Evolutionary conservation across 2,888 invertebrate species (phyloP).

Genomic region (Neelides folsomi): DNA sequence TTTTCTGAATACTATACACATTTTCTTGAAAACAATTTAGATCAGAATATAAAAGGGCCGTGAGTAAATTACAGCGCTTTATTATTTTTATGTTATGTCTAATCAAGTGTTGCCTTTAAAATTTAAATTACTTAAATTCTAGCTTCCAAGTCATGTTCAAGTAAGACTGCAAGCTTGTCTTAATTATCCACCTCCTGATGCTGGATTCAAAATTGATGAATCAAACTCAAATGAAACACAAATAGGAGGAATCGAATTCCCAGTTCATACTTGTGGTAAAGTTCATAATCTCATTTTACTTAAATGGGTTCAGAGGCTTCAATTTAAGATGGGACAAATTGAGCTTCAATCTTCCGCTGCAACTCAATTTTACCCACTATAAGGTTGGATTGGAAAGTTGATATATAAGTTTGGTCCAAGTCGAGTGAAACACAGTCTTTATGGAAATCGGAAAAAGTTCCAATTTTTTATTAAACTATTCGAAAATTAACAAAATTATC

Average conservation of each 20-base stretch:
- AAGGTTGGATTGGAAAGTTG: too few species aligned
- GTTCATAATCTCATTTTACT: conserved; percentile 41
- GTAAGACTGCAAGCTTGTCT: conserved; percentile 76
- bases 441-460: too few species aligned
- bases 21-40: too few species aligned
- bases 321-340: conserved; percentile 96
- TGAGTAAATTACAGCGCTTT: too few species aligned
- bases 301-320: conserved; percentile 79
- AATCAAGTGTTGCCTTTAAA: too few species aligned
- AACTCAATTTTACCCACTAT: conserved; percentile 74
- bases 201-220: conserved; percentile 2
- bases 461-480: too few species aligned
- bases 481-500: too few species aligned
- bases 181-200: conserved; percentile 54
- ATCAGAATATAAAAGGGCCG: too few species aligned
- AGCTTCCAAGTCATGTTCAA: conserved; percentile 80
- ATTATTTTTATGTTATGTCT: too few species aligned
- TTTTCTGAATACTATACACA: too few species aligned
- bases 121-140: conserved; percentile 14
- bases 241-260: conserved; percentile 24
- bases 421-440: too few species aligned
- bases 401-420: too few species aligned
- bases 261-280: conserved; percentile 28
- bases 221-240: background rate
- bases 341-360: conserved; percentile 84